Conservation (phyloP, 2,113 vertebrate species). For the Tragelaphus strepsiceros region DNA sequence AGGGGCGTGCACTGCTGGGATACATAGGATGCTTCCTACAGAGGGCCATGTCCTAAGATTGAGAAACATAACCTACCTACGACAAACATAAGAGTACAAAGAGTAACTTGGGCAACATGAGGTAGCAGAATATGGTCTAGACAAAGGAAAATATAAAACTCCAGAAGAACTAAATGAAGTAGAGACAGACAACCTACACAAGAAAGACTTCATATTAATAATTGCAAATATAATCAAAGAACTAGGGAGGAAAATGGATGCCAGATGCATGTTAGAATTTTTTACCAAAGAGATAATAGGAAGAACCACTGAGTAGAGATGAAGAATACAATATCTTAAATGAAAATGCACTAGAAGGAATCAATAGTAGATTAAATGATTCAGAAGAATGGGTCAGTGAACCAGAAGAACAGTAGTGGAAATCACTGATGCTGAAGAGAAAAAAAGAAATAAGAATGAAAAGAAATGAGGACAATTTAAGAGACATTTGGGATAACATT, state of each 20-base stretch:
- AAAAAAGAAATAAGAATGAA: background rate
- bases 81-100: background rate
- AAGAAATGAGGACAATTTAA: background rate
- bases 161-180: background rate
- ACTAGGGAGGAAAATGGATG: background rate
- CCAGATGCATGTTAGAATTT: background rate
- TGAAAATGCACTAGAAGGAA: background rate
- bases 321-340: background rate
- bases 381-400: background rate
- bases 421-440: background rate
- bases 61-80: background rate
- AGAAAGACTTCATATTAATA: background rate
- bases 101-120: background rate
- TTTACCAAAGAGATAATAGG: background rate
- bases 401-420: background rate
- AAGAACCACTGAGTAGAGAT: background rate
- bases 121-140: background rate
- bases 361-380: background rate
- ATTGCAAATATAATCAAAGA: background rate
- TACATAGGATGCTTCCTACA: background rate
- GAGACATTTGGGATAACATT: background rate
- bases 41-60: background rate
- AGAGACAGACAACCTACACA: background rate
- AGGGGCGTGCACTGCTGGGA: background rate
- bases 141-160: background rate